A percentile compares a stretch with the other conserved stretches of the same genome.
phyloP scores from a whole-genome alignment of 2,113 vertebrate species.

The Albula glossodonta region DNA sequence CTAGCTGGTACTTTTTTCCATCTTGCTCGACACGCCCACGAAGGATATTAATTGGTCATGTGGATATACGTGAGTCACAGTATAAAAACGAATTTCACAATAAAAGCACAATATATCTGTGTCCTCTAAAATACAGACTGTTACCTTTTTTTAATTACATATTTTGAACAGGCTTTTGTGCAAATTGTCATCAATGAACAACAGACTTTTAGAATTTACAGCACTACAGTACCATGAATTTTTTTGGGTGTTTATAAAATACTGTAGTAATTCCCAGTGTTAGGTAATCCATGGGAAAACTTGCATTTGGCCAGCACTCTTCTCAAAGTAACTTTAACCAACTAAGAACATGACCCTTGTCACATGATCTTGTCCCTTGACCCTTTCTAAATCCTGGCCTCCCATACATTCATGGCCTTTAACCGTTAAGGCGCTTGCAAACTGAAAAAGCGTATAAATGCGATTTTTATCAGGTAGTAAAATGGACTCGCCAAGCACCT shows the following conservation, averaged over 20 bases:
- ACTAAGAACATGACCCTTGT: constrained; percentile 3
- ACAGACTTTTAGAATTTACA: too few species aligned
- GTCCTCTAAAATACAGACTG: too few species aligned
- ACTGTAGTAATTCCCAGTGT: background rate
- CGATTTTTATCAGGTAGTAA: background rate
- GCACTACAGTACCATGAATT: too few species aligned
- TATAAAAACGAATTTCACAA: too few species aligned
- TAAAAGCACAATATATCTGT: too few species aligned
- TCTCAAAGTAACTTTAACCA: background rate
- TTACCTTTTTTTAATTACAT: too few species aligned
- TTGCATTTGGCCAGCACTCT: background rate
- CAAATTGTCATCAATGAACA: too few species aligned
- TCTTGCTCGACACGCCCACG: too few species aligned
- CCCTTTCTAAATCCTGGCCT: background rate
- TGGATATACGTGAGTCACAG: too few species aligned
- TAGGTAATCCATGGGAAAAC: background rate
- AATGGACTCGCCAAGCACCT: background rate
- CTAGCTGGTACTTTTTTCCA: too few species aligned
- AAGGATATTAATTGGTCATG: too few species aligned
- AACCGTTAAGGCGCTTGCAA: background rate
- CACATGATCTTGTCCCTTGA: constrained; percentile 1
- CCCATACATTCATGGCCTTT: background rate
- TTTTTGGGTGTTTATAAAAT: background rate
- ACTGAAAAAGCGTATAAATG: background rate
- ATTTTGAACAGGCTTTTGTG: too few species aligned